These are phyloP conservation scores for Solen grandis DNA, from an alignment of 1,140 invertebrate genomes.

Conservation along the genomic window DNA sequence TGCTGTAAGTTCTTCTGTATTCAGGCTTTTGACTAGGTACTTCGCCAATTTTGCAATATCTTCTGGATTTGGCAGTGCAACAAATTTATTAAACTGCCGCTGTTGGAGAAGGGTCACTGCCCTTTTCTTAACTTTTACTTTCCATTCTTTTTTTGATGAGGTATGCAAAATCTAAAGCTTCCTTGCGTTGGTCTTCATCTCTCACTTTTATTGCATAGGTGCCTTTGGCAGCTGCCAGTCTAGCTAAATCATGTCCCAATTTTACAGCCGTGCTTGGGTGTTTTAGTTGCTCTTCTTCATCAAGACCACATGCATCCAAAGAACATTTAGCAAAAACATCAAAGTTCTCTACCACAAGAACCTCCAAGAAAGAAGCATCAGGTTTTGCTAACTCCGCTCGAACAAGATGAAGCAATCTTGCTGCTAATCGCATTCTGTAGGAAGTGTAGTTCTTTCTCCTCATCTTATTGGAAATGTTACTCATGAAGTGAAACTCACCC, in stretches of 20 bases:
- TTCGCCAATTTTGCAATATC: conserved; percentile 19
- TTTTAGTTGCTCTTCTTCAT: neutral
- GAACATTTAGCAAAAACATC: conserved; percentile 3
- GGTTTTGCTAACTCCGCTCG: neutral
- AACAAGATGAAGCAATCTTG: conserved; percentile 7
- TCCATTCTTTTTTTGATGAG: conserved; percentile 14
- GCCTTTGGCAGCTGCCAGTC: neutral
- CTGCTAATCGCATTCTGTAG: conserved; percentile 7
- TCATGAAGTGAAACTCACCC: conserved; percentile 12
- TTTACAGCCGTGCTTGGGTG: conserved; percentile 21
- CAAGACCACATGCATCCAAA: neutral
- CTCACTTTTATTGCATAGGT: neutral
- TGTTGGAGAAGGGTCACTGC: neutral
- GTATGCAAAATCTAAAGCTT: neutral
- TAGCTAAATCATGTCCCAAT: conserved; percentile 1
- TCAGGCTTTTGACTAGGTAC: conserved; percentile 2
- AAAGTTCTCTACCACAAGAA: neutral
- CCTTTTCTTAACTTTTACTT: neutral
- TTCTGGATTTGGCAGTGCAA: conserved; percentile 15
- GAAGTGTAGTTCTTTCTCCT: conserved; percentile 6
- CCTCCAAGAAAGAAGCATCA: neutral
- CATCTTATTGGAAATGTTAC: conserved; percentile 10
- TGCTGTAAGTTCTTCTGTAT: neutral
- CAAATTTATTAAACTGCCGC: conserved; percentile 15
- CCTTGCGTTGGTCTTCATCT: neutral